phyloP scores from a whole-genome alignment of 2,113 vertebrate genomes.

The Cynocephalus volans region DNA sequence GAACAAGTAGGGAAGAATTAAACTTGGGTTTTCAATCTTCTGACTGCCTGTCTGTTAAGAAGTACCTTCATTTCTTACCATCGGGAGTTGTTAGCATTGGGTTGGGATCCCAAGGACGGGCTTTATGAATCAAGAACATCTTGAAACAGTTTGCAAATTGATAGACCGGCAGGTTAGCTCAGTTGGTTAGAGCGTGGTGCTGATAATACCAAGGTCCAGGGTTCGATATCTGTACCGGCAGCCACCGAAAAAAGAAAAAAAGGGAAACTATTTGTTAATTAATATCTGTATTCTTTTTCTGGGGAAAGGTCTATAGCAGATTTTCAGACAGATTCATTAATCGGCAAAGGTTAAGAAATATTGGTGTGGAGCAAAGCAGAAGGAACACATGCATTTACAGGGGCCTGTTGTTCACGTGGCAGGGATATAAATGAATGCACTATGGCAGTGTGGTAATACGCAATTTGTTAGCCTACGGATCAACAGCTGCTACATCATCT shows the following conservation, averaged over 20 bases:
- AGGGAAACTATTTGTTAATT: conserved; percentile 31
- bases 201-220: no score
- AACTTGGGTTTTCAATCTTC: neutral
- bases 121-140: no score
- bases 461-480: neutral
- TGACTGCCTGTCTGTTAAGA: neutral
- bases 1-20: neutral
- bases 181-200: no score
- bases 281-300: neutral
- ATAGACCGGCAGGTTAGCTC: no score
- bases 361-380: neutral
- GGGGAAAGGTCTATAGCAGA: neutral
- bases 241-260: no score
- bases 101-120: no score
- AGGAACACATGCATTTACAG: neutral
- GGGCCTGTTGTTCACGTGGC: neutral
- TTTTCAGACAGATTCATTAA: neutral
- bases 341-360: neutral
- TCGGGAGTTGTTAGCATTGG: no score
- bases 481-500: neutral
- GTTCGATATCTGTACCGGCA: no score
- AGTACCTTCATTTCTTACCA: neutral
- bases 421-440: neutral
- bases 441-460: neutral
- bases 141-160: no score